Percentiles rank a stretch among this genome's conserved stretches.
These are phyloP conservation scores for Mya arenaria DNA, from an alignment of 1,140 invertebrate genomes.

Conservation along the genomic window DNA sequence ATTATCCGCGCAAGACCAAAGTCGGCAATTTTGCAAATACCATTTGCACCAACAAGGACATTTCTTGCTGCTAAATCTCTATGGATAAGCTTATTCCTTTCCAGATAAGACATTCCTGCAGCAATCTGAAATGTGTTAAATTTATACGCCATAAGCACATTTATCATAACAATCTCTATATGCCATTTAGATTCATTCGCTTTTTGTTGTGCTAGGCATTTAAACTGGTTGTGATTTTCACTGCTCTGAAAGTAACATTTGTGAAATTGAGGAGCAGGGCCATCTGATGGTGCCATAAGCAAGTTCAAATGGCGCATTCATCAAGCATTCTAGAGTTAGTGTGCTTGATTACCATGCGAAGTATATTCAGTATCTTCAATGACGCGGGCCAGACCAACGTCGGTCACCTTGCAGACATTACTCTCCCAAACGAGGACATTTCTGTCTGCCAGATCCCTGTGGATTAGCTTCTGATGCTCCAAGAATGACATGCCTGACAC, in stretches of 20 bases:
- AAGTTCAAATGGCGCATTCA: too few relatives aligned
- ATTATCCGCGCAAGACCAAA: slow-evolving; percentile 99
- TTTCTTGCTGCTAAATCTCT: slow-evolving; percentile 87
- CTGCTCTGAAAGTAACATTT: too few relatives aligned
- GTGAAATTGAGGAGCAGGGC: too few relatives aligned
- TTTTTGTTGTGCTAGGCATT: too few relatives aligned
- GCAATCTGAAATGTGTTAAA: slow-evolving; percentile 94
- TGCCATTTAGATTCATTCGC: too few relatives aligned
- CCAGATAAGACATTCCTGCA: slow-evolving; percentile 99
- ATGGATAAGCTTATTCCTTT: slow-evolving; percentile 99
- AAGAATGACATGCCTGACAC: slow-evolving; percentile 97
- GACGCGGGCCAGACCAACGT: slow-evolving; percentile 97
- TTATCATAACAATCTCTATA: too few relatives aligned
- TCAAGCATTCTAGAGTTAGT: too few relatives aligned
- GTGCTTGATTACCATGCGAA: slow-evolving; percentile 66
- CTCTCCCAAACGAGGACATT: slow-evolving; percentile 96
- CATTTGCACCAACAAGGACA: slow-evolving; percentile 97
- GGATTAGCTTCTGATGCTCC: slow-evolving; percentile 89
- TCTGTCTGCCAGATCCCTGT: slow-evolving; percentile 78
- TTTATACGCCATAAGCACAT: too few relatives aligned
- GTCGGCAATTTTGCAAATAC: slow-evolving; percentile 94
- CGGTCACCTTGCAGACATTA: slow-evolving; percentile 95
- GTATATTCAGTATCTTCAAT: slow-evolving; percentile 99
- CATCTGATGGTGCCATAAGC: too few relatives aligned
- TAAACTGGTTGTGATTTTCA: too few relatives aligned